Base-by-base conservation (phyloP, 1,140 invertebrate genomes). In the Drosophila oshimai region DNA sequence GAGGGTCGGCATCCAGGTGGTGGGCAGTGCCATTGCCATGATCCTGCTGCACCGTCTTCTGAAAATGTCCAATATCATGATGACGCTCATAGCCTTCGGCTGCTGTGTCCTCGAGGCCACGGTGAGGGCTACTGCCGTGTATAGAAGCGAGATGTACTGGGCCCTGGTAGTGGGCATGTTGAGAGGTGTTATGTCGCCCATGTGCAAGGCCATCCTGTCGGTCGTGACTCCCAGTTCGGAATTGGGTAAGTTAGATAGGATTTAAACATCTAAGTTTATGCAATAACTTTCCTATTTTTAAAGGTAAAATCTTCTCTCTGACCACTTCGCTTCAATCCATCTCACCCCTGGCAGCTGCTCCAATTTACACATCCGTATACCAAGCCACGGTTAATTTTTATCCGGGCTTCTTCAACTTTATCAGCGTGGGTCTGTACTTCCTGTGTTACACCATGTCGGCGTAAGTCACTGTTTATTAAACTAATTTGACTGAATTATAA, bases 121-220 rank as follows among this genome's bases (percentile, higher is more conserved):
- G 0, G 90, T 94, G 0, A 91, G 90, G 64, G 92, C 93, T 0
- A 93, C 94, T 9, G 93, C 94, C 0, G 77, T 74, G 1, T 89
- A 91, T 46, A 78, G 93, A 1, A 94, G 93, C 93, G 93, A 95
- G 34, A 93, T 95, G 92, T 95, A 95, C 88, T 22, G 90, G n/a
- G 86, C 81, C 4, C 45, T 90, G 31, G 61, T 80, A 13, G 44
- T 95, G 44, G 92, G 93, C 36, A 80, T 93, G 39, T 93, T 95
- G 73, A 89, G 92, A 44, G 93, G 92, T 0, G 84, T 94, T 9
- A 91, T 93, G 34, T 91, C 92, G 20, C 94, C 95, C 12, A 92
- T 95, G 71, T 92, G 94, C 39, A 91, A 95, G 46, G 93, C 95
- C 1, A 90, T 94, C 33, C 74, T 95, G 5, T 94, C 95, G 1